Evolutionary conservation across 2,888 invertebrate species (phyloP).

Genomic region (Ophion slaviceki): DNA sequence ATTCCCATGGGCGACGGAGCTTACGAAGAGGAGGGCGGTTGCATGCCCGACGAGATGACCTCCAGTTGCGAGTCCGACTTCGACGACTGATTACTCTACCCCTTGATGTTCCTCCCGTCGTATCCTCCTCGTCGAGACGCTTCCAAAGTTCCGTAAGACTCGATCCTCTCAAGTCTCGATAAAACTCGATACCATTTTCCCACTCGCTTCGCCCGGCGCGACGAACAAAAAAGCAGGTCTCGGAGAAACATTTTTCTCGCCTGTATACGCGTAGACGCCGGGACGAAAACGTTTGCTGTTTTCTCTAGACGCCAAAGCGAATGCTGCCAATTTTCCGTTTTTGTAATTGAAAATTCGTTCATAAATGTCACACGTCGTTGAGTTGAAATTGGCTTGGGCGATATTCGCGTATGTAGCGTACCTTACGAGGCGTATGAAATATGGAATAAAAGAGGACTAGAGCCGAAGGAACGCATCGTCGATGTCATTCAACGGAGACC

Average conservation of each 20-base stretch:
- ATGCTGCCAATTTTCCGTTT: conserved; percentile 55
- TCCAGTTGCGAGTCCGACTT: conserved; percentile 77
- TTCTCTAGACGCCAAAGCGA: conserved; percentile 31
- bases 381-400: conserved; percentile 6
- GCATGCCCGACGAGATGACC: conserved; percentile 75
- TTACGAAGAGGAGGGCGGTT: conserved; percentile 72
- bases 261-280: not conserved
- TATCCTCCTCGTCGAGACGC: not conserved
- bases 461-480: conserved; percentile 12
- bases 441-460: not conserved
- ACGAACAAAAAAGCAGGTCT: too few species aligned
- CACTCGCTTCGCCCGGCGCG: too few species aligned
- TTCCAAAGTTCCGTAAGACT: conserved; percentile 10
- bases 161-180: not conserved
- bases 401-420: conserved; percentile 44
- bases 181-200: too few species aligned
- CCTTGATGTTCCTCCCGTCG: not conserved
- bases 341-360: conserved; percentile 41
- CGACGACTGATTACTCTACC: conserved; percentile 69
- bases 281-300: not conserved
- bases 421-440: conserved; percentile 7
- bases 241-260: not conserved
- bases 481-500: not conserved
- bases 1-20: conserved; percentile 72
- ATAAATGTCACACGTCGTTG: not conserved